These are phyloP conservation scores for Orthosia incerta DNA, from an alignment of 2,888 invertebrate species.

Conservation along the genomic window DNA sequence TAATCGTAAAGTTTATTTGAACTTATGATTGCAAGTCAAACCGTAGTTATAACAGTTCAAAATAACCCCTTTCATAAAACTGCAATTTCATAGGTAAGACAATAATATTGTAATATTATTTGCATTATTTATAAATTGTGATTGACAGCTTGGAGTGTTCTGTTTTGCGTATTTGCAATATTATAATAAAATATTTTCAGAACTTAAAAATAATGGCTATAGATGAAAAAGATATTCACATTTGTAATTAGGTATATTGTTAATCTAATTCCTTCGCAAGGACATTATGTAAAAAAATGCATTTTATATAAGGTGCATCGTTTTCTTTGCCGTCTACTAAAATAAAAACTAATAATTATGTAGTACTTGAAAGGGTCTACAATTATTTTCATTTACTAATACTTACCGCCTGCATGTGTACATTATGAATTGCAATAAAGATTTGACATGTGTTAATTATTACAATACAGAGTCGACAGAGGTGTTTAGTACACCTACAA, in stretches of 20 bases:
- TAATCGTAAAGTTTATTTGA: no score
- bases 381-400: no score
- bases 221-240: conserved; percentile 44
- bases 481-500: not conserved
- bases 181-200: conserved; percentile 22
- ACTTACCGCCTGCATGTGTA: no score
- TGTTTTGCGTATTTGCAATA: conserved; percentile 10
- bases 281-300: no score
- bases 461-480: not conserved
- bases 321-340: not conserved
- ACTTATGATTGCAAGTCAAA: no score
- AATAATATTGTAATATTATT: not conserved
- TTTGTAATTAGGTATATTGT: not conserved
- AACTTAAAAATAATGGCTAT: conserved; percentile 28
- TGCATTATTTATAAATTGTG: conserved; percentile 16
- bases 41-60: no score
- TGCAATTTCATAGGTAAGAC: no score
- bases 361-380: not conserved
- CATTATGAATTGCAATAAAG: no score
- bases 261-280: not conserved
- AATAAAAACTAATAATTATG: not conserved
- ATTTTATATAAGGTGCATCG: no score
- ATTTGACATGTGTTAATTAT: not conserved
- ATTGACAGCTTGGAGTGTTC: conserved; percentile 31
- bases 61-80: no score